Conservation (phyloP, 2,797 vertebrate species). For the Chelidonichthys spinosus region DNA sequence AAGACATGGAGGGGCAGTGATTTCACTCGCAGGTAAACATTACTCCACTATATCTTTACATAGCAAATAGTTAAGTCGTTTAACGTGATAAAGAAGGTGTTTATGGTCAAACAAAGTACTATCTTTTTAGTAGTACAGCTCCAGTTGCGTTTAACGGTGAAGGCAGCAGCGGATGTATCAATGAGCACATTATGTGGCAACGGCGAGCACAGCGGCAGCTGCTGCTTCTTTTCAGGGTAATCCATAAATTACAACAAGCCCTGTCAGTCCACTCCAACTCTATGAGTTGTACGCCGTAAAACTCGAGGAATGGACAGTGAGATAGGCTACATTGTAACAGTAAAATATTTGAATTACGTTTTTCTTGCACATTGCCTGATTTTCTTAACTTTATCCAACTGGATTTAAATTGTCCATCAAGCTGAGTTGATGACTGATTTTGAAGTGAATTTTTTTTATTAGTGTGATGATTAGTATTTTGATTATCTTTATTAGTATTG, state of each 20-base stretch:
- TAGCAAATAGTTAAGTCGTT: conserved; percentile 29
- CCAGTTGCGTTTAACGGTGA: conserved; percentile 18
- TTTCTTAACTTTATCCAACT: conserved; percentile 3
- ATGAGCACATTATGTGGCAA: conserved; percentile 4
- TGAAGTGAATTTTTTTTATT: conserved; percentile 37
- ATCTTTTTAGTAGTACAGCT: conserved; percentile 13
- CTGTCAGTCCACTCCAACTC: not conserved
- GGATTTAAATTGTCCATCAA: conserved; percentile 2
- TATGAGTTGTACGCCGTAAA: not conserved
- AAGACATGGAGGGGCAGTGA: too few relatives aligned
- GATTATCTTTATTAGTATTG: conserved; percentile 32
- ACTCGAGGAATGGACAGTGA: not conserved
- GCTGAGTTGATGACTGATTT: conserved; percentile 10
- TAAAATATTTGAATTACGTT: not conserved
- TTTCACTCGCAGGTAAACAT: too few relatives aligned
- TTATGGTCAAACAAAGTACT: conserved; percentile 25
- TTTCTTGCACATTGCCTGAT: not conserved
- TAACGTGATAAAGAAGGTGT: conserved; percentile 12
- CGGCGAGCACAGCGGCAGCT: conserved; percentile 31
- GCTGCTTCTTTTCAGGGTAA: conserved; percentile 19
- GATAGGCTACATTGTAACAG: not conserved
- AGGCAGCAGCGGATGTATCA: conserved; percentile 14
- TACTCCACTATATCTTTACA: too few relatives aligned
- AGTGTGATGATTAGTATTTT: conserved; percentile 37
- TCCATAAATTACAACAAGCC: conserved; percentile 15